These are phyloP conservation scores for Oscheius sp. DNA, from an alignment of 1,140 invertebrate species.

Conservation along the genomic window DNA sequence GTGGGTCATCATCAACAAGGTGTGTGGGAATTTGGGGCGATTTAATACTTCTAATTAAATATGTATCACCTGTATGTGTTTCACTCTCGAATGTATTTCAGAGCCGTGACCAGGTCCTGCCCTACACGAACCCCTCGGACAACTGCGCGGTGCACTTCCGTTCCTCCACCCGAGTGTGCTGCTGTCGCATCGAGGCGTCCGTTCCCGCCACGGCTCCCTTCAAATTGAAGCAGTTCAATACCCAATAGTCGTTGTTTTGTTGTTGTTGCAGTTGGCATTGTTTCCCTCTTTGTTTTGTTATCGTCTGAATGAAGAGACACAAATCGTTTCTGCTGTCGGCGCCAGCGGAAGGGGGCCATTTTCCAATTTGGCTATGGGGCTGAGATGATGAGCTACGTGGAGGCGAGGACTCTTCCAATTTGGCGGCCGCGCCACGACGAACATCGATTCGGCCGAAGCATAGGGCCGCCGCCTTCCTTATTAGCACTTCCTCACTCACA, in stretches of 20 bases:
- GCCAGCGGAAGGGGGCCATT: neutral
- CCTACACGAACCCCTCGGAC: too few species aligned
- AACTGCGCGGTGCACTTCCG: neutral
- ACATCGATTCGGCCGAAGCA: constrained; percentile 4
- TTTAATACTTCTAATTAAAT: too few species aligned
- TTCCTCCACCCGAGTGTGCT: neutral
- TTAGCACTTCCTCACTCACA: neutral
- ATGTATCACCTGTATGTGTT: too few species aligned
- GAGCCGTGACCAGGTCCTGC: neutral
- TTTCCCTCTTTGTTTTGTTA: neutral
- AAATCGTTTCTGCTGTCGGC: neutral
- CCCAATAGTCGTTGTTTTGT: constrained; percentile 3
- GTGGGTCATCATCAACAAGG: neutral
- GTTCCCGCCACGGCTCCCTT: constrained; percentile 9
- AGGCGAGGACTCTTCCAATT: constrained; percentile 6
- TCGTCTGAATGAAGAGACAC: neutral
- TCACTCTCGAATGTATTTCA: neutral
- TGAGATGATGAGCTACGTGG: constrained; percentile 1
- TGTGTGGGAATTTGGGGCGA: neutral
- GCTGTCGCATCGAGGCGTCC: neutral
- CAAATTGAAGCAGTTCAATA: constrained; percentile 23
- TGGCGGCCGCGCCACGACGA: neutral
- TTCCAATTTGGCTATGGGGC: constrained; percentile 2
- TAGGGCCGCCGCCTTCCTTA: neutral
- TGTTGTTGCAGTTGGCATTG: neutral